Percentiles rank a stretch among this genome's conserved stretches.
phyloP scores from a whole-genome alignment of 2,113 vertebrate species.

The Caracal caracal region DNA sequence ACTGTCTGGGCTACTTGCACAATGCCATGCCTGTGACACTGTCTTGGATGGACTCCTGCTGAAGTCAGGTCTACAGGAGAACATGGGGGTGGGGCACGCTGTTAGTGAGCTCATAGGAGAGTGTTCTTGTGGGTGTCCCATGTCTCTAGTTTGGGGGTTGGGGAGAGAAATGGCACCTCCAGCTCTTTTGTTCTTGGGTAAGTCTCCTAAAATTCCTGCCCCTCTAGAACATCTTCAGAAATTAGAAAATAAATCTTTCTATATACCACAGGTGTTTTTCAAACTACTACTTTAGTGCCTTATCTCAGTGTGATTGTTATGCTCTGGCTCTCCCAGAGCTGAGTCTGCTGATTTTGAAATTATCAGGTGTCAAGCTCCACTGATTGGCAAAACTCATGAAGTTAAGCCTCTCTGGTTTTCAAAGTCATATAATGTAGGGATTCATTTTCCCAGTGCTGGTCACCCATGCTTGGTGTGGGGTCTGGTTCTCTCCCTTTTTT shows the following conservation, averaged over 20 bases:
- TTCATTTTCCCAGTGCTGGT: not conserved
- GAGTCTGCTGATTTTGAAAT: not conserved
- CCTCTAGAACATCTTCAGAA: not conserved
- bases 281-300: not conserved
- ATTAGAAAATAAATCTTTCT: not conserved
- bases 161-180: not conserved
- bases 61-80: not conserved
- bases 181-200: not conserved
- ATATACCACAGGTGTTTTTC: not conserved
- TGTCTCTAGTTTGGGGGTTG: not conserved
- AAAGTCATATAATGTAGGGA: not conserved
- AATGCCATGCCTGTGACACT: not conserved
- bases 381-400: not conserved
- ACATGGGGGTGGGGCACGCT: not conserved
- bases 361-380: not conserved
- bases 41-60: not conserved
- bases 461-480: not conserved
- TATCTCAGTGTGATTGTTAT: not conserved
- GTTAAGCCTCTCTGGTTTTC: not conserved
- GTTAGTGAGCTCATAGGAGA: not conserved
- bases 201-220: not conserved
- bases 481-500: not conserved
- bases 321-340: not conserved
- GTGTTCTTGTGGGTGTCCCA: not conserved
- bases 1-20: not conserved